Evolutionary conservation across 2,113 vertebrate genomes (phyloP), one percentile per base, ranked within the genome.

Genomic region (Zeus faber): DNA sequence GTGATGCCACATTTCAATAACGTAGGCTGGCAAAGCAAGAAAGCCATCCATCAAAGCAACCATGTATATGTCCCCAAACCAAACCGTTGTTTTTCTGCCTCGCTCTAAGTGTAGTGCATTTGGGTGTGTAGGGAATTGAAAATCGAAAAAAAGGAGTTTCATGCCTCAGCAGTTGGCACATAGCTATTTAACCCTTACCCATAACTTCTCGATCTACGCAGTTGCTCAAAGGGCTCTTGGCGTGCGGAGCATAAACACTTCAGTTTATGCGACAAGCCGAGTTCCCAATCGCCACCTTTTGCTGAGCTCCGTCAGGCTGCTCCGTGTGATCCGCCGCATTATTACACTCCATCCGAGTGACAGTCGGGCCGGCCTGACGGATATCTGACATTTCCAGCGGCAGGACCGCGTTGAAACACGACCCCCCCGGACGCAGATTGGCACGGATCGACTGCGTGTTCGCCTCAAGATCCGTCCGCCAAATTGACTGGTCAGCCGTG

Each of bases 381-480:
- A 65, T 67, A 51, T 48, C 37, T 61, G 48, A 55, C 61, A 56
- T 49, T 40, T 35, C 53, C 63, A 41, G 6, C 61, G 72, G 64
- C 56, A 41, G 64, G 50, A 26, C 54, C 39, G 64, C 74, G 72
- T 31, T 50, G 49, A 67, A 72, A 67, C 26, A 24, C 60, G 65
- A 62, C 56, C 31, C 40, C 35, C 18, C 58, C 7, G 51, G 72
- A 66, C 66, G 50, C 14, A 58, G 45, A 24, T 10, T 4, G 26
- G 44, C 58, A 55, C 52, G 52, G 47, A 29, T 51, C 27, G 2
- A 48, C 40, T 46, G 24, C 51, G 52, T 72, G 77, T 64, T 54
- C n/a, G 62, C 62, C 46, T 82, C 63, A 39, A 70, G 65, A 72
- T 74, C 65, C 57, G 39, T 54, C 52, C 61, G 58, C 45, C 64